Evolutionary conservation across 2,113 vertebrate genomes (phyloP).

Genomic region (Taurulus bubalis): DNA sequence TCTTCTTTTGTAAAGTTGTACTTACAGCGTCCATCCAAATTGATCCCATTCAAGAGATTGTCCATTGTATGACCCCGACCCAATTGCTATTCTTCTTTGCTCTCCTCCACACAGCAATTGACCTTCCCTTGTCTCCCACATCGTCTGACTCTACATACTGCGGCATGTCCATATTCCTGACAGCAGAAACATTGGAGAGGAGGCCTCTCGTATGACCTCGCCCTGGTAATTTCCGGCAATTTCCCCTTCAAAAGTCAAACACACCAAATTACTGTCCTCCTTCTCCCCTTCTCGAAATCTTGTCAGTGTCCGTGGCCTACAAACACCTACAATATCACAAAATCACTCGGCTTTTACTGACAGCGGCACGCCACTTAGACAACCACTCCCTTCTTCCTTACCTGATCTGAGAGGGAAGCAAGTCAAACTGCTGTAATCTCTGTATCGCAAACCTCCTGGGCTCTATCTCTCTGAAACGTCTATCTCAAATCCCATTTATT

Average conservation of each 20-base stretch:
- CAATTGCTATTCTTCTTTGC: background rate
- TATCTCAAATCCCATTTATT: background rate
- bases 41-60: background rate
- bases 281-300: background rate
- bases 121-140: background rate
- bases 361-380: background rate
- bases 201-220: background rate
- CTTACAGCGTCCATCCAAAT: background rate
- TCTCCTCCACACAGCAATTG: background rate
- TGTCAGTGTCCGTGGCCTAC: background rate
- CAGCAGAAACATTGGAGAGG: background rate
- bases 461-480: background rate
- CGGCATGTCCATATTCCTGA: background rate
- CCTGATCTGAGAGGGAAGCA: background rate
- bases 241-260: background rate
- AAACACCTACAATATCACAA: background rate
- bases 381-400: background rate
- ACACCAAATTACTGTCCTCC: background rate
- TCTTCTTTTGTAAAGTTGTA: too few relatives aligned
- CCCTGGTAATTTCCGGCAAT: background rate
- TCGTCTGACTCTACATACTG: background rate
- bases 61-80: background rate
- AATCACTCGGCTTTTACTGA: background rate
- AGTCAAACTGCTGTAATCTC: background rate
- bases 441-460: background rate